A percentile compares a stretch with the other conserved stretches of the same genome.
These are phyloP conservation scores for Cirrhinus molitorella DNA, from an alignment of 2,797 vertebrate species.

Conservation along the genomic window DNA sequence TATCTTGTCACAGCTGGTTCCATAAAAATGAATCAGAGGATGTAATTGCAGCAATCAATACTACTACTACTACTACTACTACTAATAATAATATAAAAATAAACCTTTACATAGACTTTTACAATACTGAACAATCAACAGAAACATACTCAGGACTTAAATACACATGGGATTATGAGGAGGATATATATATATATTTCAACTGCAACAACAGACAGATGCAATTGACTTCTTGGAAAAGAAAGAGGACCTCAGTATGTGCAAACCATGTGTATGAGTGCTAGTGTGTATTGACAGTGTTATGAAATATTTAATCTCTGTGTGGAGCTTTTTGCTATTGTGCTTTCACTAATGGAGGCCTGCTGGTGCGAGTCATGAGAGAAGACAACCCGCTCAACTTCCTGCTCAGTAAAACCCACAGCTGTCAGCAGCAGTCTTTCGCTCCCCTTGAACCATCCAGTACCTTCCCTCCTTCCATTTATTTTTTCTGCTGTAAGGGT, in stretches of 20 bases:
- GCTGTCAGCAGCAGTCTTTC: conserved; percentile 2
- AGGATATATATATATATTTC: too few relatives aligned
- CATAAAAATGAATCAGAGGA: neutral
- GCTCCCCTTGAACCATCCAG: neutral
- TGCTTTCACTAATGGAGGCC: conserved; percentile 64
- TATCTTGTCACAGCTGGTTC: neutral
- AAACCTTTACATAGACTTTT: too few relatives aligned
- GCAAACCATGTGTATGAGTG: neutral
- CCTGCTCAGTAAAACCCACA: conserved; percentile 32
- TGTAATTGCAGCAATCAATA: neutral
- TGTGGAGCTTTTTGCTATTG: conserved; percentile 67
- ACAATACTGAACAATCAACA: too few relatives aligned
- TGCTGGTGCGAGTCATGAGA: conserved; percentile 23
- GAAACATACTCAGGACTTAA: too few relatives aligned
- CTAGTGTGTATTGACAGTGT: conserved; percentile 33
- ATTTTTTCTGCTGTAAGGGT: neutral
- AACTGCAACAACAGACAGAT: neutral
- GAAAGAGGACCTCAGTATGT: neutral
- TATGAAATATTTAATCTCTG: conserved; percentile 72
- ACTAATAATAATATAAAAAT: too few relatives aligned
- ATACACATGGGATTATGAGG: too few relatives aligned
- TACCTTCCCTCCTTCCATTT: neutral
- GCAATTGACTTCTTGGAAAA: neutral
- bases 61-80: too few relatives aligned
- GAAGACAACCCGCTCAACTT: conserved; percentile 10